phyloP scores from a whole-genome alignment of 1,140 invertebrate species.

The Brachionus plicatilis region DNA sequence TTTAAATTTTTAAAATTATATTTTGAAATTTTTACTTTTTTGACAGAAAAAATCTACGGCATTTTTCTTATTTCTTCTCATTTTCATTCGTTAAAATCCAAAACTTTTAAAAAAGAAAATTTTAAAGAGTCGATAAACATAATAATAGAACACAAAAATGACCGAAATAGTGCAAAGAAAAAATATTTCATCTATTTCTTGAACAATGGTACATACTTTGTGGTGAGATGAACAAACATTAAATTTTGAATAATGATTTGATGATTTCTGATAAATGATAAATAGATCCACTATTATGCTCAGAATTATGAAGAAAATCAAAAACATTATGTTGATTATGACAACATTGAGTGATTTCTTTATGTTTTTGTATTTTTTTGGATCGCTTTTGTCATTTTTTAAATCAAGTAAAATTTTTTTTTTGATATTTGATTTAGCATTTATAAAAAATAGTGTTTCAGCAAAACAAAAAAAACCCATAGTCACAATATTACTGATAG shows the following conservation, averaged over 20 bases:
- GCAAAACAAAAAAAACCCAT: neutral
- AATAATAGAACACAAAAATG: neutral
- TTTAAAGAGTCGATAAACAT: neutral
- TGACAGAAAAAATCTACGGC: no score
- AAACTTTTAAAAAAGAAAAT: neutral
- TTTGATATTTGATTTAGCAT: neutral
- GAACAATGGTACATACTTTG: neutral
- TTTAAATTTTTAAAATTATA: no score
- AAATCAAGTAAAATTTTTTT: neutral
- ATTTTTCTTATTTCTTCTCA: no score
- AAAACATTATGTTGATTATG: neutral
- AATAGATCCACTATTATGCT: neutral
- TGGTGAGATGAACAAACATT: neutral
- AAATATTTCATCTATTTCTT: neutral
- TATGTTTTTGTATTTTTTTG: neutral
- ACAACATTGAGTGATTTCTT: neutral
- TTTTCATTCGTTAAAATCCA: neutral
- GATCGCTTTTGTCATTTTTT: neutral
- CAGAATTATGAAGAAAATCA: neutral
- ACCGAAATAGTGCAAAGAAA: neutral
- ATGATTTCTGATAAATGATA: neutral
- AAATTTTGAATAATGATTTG: neutral
- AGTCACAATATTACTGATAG: neutral
- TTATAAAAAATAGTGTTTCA: neutral
- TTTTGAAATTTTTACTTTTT: no score